Conservation (phyloP, 1,140 invertebrate genomes). For the Periplaneta americana region DNA sequence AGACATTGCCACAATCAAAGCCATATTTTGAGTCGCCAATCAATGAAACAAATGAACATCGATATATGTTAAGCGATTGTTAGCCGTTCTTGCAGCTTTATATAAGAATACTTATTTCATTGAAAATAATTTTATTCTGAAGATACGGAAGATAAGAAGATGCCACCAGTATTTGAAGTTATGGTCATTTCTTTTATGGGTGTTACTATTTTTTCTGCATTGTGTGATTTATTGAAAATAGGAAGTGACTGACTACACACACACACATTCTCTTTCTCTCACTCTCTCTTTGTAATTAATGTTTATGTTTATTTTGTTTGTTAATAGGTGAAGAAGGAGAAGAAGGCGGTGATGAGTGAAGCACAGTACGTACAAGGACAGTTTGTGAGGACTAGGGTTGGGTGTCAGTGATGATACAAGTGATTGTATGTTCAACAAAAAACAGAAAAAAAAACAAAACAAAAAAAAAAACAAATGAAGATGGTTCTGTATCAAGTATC, state of each 20-base stretch:
- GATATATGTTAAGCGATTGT: no score
- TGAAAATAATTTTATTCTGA: no score
- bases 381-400: not conserved
- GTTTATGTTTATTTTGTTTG: not conserved
- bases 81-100: no score
- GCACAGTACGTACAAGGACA: not conserved
- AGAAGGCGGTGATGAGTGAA: constrained; percentile 8
- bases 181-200: not conserved
- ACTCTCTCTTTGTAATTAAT: not conserved
- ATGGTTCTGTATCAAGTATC: not conserved
- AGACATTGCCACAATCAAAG: no score
- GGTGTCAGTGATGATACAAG: constrained; percentile 4
- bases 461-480: not conserved
- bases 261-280: not conserved
- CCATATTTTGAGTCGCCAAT: no score
- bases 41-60: no score
- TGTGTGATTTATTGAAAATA: not conserved
- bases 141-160: no score
- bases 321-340: constrained; percentile 3
- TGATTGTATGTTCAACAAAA: not conserved
- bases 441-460: not conserved
- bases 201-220: not conserved
- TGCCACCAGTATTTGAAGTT: not conserved
- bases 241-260: not conserved
- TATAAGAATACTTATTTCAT: no score